A percentile compares a stretch with the other conserved stretches of the same genome.
Evolutionary conservation across 2,888 invertebrate species (phyloP).

Genomic region (Tribolium freemani): DNA sequence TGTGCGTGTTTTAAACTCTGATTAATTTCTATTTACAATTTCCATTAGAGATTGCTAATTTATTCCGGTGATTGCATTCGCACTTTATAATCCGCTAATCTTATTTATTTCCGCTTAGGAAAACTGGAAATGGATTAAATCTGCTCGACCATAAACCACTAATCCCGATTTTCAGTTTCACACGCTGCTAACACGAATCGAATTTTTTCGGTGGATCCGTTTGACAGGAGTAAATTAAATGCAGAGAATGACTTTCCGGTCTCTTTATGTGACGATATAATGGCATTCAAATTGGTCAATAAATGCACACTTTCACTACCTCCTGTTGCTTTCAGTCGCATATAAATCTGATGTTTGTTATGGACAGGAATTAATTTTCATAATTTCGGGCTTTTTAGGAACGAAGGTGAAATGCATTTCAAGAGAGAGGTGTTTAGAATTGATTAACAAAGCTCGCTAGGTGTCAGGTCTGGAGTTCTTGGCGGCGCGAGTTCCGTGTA

Average conservation of each 20-base stretch:
- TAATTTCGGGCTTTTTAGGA: background rate
- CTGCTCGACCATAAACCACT: background rate
- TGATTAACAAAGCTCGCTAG: no score
- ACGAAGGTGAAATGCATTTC: no score
- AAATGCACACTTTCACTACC: background rate
- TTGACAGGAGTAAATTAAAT: background rate
- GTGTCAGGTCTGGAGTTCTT: no score
- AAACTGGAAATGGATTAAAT: background rate
- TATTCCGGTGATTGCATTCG: background rate
- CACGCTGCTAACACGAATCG: background rate
- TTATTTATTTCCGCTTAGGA: background rate
- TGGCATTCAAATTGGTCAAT: background rate
- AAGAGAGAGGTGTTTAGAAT: no score
- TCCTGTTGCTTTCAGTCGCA: background rate
- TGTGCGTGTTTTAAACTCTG: no score
- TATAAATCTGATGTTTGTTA: background rate
- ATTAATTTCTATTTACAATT: background rate
- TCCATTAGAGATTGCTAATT: background rate
- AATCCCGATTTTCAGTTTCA: background rate
- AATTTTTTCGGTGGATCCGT: background rate
- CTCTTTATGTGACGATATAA: background rate
- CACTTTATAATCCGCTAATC: background rate
- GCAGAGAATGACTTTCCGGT: background rate
- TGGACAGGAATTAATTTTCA: background rate
- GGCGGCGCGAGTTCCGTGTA: no score